phyloP scores from a whole-genome alignment of 2,888 invertebrate genomes.

The Metopia argyrocephala region DNA sequence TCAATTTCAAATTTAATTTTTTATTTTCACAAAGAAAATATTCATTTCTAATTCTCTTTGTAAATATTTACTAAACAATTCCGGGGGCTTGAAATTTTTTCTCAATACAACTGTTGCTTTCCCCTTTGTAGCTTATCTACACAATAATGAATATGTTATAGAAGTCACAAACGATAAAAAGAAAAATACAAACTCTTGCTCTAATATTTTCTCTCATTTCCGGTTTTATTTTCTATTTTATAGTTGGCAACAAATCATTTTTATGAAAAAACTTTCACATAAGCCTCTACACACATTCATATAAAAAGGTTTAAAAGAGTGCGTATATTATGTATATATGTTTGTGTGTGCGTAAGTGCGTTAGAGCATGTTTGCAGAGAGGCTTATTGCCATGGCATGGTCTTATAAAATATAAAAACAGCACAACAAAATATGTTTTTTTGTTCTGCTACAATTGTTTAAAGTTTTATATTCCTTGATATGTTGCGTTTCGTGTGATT shows the following conservation, averaged over 20 bases:
- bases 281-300: not conserved
- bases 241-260: conserved; percentile 54
- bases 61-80: conserved; percentile 12
- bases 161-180: not conserved
- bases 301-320: not conserved
- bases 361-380: conserved; percentile 15
- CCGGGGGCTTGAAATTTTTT: too few relatives aligned
- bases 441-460: not conserved
- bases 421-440: not conserved
- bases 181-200: not conserved
- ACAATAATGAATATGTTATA: not conserved
- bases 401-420: conserved; percentile 46
- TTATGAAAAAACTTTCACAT: conserved; percentile 58
- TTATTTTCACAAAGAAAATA: too few relatives aligned
- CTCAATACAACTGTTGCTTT: conserved; percentile 42
- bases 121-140: not conserved
- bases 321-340: too few relatives aligned
- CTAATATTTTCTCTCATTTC: not conserved
- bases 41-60: not conserved
- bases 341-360: not conserved
- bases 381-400: conserved; percentile 28
- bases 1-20: too few relatives aligned
- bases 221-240: conserved; percentile 3
- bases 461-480: conserved; percentile 25
- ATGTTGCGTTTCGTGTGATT: conserved; percentile 13